Evolutionary conservation across 2,797 vertebrate species (phyloP), one percentile per base, ranked within the genome.

Genomic region (Intellagama lesueurii): DNA sequence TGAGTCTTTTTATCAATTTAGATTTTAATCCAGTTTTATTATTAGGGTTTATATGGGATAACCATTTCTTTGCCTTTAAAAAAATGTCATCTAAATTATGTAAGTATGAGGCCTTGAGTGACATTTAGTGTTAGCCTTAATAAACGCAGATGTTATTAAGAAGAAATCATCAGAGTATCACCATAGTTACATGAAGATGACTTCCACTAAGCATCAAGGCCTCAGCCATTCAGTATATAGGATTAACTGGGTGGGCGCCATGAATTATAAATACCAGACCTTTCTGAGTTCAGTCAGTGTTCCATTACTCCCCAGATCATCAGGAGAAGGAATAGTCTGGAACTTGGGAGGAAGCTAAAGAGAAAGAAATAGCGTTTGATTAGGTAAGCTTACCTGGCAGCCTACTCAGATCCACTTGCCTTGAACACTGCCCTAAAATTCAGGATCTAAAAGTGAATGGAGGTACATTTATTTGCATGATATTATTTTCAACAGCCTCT

Each of bases 211-310:
- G 64, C 78, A 81, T 73, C 69, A 86, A 86, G 24, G 56, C 11
- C 72, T 73, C 44, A 40, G 32, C 87, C 56, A 73, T 84, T 91
- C 73, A 82, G 87, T 17, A 7, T 84, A 66, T 86, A 72, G 84
- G 56, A 92, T 87, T 66, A 77, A 44, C 90, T 88, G 49, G 85
- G 86, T 49, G 73, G 40, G n/a, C 83, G 40, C 88, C 87, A 95
- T 95, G 66, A 95, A 95, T 95, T 94, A 95, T 96, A 91, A 88
- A 95, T 93, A 26, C 0, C 30, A 88, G 91, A 95, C 95, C 93
- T 96, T 96, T 95, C 84, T 52, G 44, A 35, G 85, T 56, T 94
- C 94, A 94, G 94, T 96, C 93, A 93, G 83, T 91, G 86, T 87
- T 82, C 60, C 87, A n/a, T 22, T 35, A 40, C 40, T 86, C 69